A percentile compares a stretch with the other conserved stretches of the same genome.
phyloP scores from a whole-genome alignment of 2,888 invertebrate genomes.

The Shargacucullia verbasci region DNA sequence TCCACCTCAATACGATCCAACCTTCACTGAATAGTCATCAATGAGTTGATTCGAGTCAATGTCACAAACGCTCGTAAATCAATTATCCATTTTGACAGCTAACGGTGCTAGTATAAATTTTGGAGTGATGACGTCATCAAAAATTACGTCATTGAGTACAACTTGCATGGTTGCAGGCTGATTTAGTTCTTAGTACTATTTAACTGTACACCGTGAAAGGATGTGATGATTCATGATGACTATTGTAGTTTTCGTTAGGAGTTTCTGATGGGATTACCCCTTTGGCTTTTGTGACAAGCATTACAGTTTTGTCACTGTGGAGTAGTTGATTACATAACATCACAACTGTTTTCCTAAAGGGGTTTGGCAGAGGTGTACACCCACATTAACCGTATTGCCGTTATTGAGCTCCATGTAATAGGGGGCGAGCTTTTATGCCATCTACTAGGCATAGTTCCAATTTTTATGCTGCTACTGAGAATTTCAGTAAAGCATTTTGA shows the following conservation, averaged over 20 bases:
- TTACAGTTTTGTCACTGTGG: too few species aligned
- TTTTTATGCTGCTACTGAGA: too few species aligned
- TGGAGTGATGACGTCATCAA: slow-evolving; percentile 38
- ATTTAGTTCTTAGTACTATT: slow-evolving; percentile 14
- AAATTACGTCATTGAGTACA: slow-evolving; percentile 32
- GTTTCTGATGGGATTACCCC: slow-evolving; percentile 10
- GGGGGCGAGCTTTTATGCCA: too few species aligned
- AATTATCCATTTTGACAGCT: slow-evolving; percentile 54
- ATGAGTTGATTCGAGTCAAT: slow-evolving; percentile 47
- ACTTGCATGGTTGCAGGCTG: slow-evolving; percentile 28
- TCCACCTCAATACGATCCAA: slow-evolving; percentile 10
- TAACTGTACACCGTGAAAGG: slow-evolving; percentile 39
- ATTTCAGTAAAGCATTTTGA: too few species aligned
- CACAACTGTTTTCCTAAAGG: too few species aligned
- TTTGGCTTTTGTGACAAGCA: not conserved
- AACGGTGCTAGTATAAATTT: slow-evolving; percentile 48
- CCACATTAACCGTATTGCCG: too few species aligned
- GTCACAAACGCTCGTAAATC: slow-evolving; percentile 53
- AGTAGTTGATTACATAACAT: too few species aligned
- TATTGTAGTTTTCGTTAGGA: slow-evolving; percentile 10
- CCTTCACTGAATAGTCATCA: slow-evolving; percentile 38
- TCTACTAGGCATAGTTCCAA: too few species aligned
- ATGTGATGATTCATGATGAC: slow-evolving; percentile 28
- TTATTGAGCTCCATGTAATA: too few species aligned
- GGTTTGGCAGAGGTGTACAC: too few species aligned